Conservation (phyloP, 2,113 vertebrate genomes). For the Arothron firmamentum region DNA sequence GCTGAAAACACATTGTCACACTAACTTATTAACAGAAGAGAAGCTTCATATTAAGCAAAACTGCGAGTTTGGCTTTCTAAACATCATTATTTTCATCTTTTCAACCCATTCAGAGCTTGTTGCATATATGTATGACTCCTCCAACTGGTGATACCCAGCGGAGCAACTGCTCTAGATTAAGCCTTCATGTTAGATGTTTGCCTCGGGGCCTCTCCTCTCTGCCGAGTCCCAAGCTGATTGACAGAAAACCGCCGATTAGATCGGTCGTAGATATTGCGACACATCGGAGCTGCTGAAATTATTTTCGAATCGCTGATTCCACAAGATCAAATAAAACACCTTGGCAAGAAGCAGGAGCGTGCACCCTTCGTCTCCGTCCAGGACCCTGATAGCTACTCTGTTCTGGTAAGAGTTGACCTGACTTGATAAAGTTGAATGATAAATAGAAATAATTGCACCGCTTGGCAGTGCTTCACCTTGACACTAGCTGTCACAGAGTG, state of each 20-base stretch:
- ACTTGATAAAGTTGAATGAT: constrained; percentile 8
- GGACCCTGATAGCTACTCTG: constrained; percentile 27
- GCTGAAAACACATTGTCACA: too few species aligned
- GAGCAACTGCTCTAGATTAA: neutral
- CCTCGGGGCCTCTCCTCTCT: constrained; percentile 8
- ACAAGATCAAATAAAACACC: constrained; percentile 1
- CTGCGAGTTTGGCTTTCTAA: too few species aligned
- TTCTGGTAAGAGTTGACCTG: constrained; percentile 18
- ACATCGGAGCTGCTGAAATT: constrained; percentile 15
- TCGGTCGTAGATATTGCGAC: constrained; percentile 7
- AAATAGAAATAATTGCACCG: constrained; percentile 22
- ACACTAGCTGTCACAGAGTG: constrained; percentile 13
- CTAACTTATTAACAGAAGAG: too few species aligned
- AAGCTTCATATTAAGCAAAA: too few species aligned
- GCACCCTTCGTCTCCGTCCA: neutral
- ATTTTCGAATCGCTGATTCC: constrained; percentile 6
- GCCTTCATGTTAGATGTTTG: constrained; percentile 20
- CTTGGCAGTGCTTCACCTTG: constrained; percentile 11
- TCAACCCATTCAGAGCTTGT: neutral
- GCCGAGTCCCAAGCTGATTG: constrained; percentile 30
- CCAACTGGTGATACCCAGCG: neutral
- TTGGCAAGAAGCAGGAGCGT: neutral
- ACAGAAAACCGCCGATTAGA: constrained; percentile 27
- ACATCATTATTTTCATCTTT: too few species aligned
- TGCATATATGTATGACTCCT: constrained; percentile 6